Conservation (phyloP, 2,888 invertebrate genomes). For the Thymelicus acteon region DNA sequence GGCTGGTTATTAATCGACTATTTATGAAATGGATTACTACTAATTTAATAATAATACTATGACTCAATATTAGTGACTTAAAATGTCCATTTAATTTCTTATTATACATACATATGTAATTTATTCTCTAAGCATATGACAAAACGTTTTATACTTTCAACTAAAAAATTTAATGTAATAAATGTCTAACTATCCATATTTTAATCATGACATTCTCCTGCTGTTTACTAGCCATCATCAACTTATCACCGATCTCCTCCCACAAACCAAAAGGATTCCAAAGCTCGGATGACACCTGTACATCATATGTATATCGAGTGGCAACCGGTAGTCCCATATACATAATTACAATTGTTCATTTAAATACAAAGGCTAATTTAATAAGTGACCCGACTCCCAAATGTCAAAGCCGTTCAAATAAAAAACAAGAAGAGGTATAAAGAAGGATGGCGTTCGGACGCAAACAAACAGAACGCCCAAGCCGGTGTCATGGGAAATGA, state of each 20-base stretch:
- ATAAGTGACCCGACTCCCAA: slow-evolving; percentile 80
- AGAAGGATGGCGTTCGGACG: slow-evolving; percentile 71
- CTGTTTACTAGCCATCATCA: slow-evolving; percentile 18
- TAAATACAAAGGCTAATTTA: slow-evolving; percentile 85
- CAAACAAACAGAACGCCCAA: slow-evolving; percentile 67
- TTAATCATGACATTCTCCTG: background rate
- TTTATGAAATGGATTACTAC: no score
- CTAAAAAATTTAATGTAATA: background rate
- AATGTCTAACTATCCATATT: background rate
- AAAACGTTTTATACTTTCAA: no score
- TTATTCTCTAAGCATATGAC: no score
- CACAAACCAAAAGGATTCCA: slow-evolving; percentile 14
- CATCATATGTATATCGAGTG: slow-evolving; percentile 27
- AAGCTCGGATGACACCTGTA: slow-evolving; percentile 32
- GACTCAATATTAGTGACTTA: no score
- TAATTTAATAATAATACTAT: no score
- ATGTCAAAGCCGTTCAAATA: slow-evolving; percentile 79
- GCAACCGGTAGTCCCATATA: slow-evolving; percentile 52
- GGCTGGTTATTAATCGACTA: no score
- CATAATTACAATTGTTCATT: slow-evolving; percentile 79
- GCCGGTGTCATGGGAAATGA: slow-evolving; percentile 79
- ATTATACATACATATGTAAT: no score
- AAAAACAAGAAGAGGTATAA: slow-evolving; percentile 75
- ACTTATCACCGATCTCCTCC: slow-evolving; percentile 23
- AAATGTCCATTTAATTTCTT: no score